Conservation (phyloP, 1,140 invertebrate genomes). For the Saccostrea glomerata region DNA sequence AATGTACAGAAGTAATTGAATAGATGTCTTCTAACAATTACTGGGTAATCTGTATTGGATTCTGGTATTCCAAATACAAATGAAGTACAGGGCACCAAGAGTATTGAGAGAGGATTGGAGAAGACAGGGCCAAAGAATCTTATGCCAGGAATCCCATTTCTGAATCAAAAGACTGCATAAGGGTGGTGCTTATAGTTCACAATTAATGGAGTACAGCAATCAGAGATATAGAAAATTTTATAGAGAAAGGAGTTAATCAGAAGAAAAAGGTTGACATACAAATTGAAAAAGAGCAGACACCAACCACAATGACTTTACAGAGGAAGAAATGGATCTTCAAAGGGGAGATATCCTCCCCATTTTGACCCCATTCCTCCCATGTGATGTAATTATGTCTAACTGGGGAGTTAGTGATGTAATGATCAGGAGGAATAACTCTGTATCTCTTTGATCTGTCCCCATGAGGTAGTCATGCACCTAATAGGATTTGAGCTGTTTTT, state of each 20-base stretch:
- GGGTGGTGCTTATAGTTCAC: neutral
- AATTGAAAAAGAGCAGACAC: slow-evolving; percentile 26
- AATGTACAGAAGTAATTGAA: slow-evolving; percentile 10
- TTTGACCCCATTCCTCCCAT: slow-evolving; percentile 20
- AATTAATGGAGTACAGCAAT: neutral
- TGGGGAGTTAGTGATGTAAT: slow-evolving; percentile 6
- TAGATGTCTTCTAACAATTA: neutral
- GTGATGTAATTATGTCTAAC: slow-evolving; percentile 29
- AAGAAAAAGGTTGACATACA: slow-evolving; percentile 5
- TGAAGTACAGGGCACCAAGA: neutral
- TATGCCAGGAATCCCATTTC: neutral
- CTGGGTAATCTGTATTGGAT: slow-evolving; percentile 1
- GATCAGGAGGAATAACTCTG: slow-evolving; percentile 11
- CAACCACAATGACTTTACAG: neutral
- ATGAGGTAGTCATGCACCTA: slow-evolving; percentile 23
- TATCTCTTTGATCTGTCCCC: slow-evolving; percentile 18
- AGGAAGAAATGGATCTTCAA: slow-evolving; percentile 27
- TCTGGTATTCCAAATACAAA: slow-evolving; percentile 10
- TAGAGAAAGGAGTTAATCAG: slow-evolving; percentile 14
- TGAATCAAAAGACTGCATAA: neutral
- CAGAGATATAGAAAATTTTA: neutral
- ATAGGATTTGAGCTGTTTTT: slow-evolving; percentile 13
- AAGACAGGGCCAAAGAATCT: neutral
- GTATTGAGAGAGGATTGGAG: neutral
- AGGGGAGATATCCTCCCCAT: neutral